Evolutionary conservation across 2,888 invertebrate genomes (phyloP).

Genomic region (Papilio demoleus): DNA sequence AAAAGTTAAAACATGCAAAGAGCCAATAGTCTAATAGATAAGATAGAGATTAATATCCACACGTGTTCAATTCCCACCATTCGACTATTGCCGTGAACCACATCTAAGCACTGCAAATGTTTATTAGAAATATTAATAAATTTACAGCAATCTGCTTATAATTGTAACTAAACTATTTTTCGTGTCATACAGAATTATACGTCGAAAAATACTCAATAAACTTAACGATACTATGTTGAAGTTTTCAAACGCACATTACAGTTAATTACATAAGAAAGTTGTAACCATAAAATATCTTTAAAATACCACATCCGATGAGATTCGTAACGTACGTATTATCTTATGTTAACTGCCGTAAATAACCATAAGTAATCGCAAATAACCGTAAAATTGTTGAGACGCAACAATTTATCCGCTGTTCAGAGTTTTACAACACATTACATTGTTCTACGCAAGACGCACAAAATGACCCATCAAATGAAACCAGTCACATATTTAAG

Average conservation of each 20-base stretch:
- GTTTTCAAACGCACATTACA: not conserved
- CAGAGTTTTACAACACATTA: not conserved
- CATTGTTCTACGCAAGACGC: not conserved
- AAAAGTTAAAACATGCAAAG: too few species aligned
- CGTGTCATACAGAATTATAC: too few species aligned
- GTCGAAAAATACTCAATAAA: too few species aligned
- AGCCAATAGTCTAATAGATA: too few species aligned
- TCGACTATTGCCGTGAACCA: too few species aligned
- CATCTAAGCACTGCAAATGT: too few species aligned
- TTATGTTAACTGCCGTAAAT: conserved; percentile 14
- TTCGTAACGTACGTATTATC: not conserved
- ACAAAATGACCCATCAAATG: not conserved
- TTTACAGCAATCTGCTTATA: too few species aligned
- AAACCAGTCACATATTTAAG: not conserved
- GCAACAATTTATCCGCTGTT: conserved; percentile 15
- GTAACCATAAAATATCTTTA: not conserved
- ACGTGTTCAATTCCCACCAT: too few species aligned
- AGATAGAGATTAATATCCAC: too few species aligned
- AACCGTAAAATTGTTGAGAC: conserved; percentile 18
- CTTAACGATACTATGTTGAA: too few species aligned
- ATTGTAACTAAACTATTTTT: too few species aligned
- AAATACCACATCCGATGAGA: not conserved
- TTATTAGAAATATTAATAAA: too few species aligned
- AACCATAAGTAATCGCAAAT: conserved; percentile 17
- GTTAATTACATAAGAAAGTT: not conserved